These are phyloP conservation scores for cat (Felis catus) DNA, from an alignment of 2,113 vertebrate species.

Conservation along the genomic window F.catus_Fca126_mat1.0 CM031419.1:151380001-151380500, in stretches of 20 bases:
- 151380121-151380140: slow-evolving; percentile 74
- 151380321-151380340: not conserved
- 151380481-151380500: not conserved
- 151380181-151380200: slow-evolving; percentile 42
- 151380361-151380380: not conserved
- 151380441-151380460: not conserved
- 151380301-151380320: not conserved
- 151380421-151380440: not conserved
- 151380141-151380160: slow-evolving; percentile 67
- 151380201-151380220: slow-evolving; percentile 52
- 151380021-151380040: slow-evolving; percentile 75
- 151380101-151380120: slow-evolving; percentile 77
- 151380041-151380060: slow-evolving; percentile 78
- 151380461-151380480: not conserved
- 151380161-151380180: slow-evolving; percentile 70
- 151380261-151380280: not conserved
- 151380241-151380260: not conserved
- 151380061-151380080: slow-evolving; percentile 78
- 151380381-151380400: not conserved
- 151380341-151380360: not conserved
- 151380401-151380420: not conserved
- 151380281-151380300: not conserved
- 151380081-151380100: slow-evolving; percentile 80
- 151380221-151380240: slow-evolving; percentile 17
- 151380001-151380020: slow-evolving; percentile 66